These are phyloP conservation scores for Hemiscyllium ocellatum DNA, from an alignment of 2,113 vertebrate species.

Conservation along the genomic window DNA sequence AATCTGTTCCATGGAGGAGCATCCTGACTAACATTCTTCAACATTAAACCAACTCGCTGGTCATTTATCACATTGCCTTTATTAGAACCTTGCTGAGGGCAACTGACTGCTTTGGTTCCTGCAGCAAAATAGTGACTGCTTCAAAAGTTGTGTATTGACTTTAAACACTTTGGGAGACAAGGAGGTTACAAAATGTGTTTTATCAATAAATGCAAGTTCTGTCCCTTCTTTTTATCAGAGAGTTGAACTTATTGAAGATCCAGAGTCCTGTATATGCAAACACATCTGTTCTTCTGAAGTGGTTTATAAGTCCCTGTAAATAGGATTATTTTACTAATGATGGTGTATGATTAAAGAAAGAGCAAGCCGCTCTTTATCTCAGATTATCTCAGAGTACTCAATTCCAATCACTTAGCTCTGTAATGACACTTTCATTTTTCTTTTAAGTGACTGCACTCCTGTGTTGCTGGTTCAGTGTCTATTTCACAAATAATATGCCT, in stretches of 20 bases:
- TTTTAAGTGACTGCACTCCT: background rate
- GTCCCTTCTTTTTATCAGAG: background rate
- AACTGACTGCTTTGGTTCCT: background rate
- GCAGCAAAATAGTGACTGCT: background rate
- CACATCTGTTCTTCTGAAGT: slow-evolving; percentile 14
- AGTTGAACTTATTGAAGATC: background rate
- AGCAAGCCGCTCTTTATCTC: background rate
- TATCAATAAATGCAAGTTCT: background rate
- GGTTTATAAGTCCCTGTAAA: background rate
- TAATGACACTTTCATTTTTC: background rate
- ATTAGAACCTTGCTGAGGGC: background rate
- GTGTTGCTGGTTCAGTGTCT: background rate
- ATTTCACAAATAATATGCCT: background rate
- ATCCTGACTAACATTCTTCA: background rate
- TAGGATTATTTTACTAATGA: slow-evolving; percentile 11
- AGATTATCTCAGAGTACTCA: slow-evolving; percentile 2
- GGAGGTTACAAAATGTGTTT: background rate
- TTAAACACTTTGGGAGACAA: background rate
- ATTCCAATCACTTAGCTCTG: background rate
- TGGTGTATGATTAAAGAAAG: background rate
- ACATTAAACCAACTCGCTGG: background rate
- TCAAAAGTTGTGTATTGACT: background rate
- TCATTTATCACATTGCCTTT: background rate
- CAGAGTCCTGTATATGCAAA: background rate
- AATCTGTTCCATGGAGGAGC: background rate